These are phyloP conservation scores for Altica lythri DNA, from an alignment of 2,888 invertebrate species.

Conservation along the genomic window DNA sequence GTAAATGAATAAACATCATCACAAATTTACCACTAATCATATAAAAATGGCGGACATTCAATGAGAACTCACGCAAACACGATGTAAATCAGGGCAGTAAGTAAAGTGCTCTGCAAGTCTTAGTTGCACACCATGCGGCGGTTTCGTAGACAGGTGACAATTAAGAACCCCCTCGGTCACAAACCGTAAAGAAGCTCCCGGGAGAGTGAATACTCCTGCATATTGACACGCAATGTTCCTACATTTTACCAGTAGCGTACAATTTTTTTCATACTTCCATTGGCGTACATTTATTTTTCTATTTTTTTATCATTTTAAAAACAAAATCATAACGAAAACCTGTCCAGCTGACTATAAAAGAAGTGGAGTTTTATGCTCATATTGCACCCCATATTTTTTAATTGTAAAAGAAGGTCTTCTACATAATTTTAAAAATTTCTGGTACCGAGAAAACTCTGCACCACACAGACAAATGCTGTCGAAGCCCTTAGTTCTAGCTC, in stretches of 20 bases:
- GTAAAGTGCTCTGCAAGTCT: slow-evolving; percentile 24
- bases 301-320: too few relatives aligned
- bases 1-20: slow-evolving; percentile 28
- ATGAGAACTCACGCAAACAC: slow-evolving; percentile 37
- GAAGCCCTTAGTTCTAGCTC: too few relatives aligned
- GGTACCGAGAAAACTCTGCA: too few relatives aligned
- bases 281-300: too few relatives aligned
- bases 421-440: too few relatives aligned
- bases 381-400: too few relatives aligned
- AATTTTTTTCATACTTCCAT: too few relatives aligned
- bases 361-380: too few relatives aligned
- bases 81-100: slow-evolving; percentile 35
- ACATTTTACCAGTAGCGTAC: slow-evolving; percentile 15
- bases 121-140: slow-evolving; percentile 25
- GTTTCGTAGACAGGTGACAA: slow-evolving; percentile 39
- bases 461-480: too few relatives aligned
- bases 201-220: slow-evolving; percentile 27
- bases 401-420: too few relatives aligned
- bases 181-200: slow-evolving; percentile 37
- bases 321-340: too few relatives aligned
- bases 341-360: too few relatives aligned
- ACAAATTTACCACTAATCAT: slow-evolving; percentile 33
- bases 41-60: slow-evolving; percentile 30
- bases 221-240: slow-evolving; percentile 28
- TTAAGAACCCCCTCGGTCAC: slow-evolving; percentile 36